phyloP scores from a whole-genome alignment of 2,888 invertebrate species.

The Pogonocherus hispidulus region DNA sequence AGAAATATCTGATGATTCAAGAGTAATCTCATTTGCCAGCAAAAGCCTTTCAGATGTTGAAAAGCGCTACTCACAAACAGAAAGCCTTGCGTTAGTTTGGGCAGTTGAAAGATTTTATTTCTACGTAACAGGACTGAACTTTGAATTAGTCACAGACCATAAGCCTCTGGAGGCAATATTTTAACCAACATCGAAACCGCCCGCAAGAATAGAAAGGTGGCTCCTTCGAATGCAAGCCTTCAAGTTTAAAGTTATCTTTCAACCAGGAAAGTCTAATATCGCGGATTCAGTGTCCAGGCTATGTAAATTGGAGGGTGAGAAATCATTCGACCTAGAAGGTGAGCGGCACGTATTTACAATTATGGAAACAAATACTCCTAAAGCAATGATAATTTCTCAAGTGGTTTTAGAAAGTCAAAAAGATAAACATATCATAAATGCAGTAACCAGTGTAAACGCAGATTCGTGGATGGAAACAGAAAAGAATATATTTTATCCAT shows the following conservation, averaged over 20 bases:
- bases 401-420: conserved; percentile 35
- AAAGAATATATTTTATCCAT: conserved; percentile 43
- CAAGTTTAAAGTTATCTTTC: conserved; percentile 41
- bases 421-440: conserved; percentile 30
- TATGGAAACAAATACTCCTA: conserved; percentile 39
- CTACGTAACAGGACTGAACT: conserved; percentile 65
- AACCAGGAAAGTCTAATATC: conserved; percentile 5
- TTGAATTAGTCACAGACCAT: conserved; percentile 60
- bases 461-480: conserved; percentile 40
- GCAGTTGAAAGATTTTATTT: conserved; percentile 62
- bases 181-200: conserved; percentile 49
- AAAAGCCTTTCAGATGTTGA: conserved; percentile 51
- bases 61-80: conserved; percentile 59
- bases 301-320: background rate
- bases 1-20: background rate
- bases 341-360: conserved; percentile 46
- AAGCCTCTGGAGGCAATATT: conserved; percentile 62
- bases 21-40: conserved; percentile 52
- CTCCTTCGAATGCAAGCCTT: conserved; percentile 47
- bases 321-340: conserved; percentile 40
- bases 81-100: conserved; percentile 63
- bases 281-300: conserved; percentile 39
- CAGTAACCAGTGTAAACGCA: conserved; percentile 28
- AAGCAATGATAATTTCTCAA: conserved; percentile 39
- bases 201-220: conserved; percentile 50